Evolutionary conservation across 2,888 invertebrate genomes (phyloP).

Genomic region (Chymomyza amoena): DNA sequence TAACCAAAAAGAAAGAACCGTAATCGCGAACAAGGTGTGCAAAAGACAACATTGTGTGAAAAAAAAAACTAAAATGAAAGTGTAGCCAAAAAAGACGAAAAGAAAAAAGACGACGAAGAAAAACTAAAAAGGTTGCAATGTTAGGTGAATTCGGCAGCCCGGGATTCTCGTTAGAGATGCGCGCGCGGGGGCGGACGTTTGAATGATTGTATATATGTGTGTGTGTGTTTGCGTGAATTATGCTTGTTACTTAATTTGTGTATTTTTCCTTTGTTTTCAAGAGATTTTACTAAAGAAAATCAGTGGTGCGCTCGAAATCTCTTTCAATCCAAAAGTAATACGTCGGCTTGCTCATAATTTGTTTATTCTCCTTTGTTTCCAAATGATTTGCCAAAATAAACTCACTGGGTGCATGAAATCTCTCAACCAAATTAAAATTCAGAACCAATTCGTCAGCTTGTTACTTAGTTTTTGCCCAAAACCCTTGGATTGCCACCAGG

Average conservation of each 20-base stretch:
- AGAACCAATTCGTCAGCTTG: too few relatives aligned
- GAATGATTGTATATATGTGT: background rate
- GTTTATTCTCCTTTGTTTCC: too few relatives aligned
- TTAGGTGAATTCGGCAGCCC: background rate
- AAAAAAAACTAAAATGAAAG: constrained; percentile 12
- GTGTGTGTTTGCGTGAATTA: constrained; percentile 20
- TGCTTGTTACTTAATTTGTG: constrained; percentile 49
- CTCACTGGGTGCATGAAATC: too few relatives aligned
- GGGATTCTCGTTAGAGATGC: background rate
- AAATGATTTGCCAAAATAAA: too few relatives aligned
- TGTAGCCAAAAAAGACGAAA: constrained; percentile 7
- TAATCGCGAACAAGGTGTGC: constrained; percentile 47
- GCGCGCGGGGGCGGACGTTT: background rate
- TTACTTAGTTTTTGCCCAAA: too few relatives aligned
- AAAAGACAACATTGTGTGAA: constrained; percentile 39
- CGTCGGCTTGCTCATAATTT: too few relatives aligned
- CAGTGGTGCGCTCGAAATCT: too few relatives aligned
- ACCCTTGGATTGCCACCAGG: too few relatives aligned
- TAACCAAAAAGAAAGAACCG: constrained; percentile 62
- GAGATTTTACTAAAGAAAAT: background rate
- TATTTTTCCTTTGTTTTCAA: constrained; percentile 37
- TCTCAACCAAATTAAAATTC: too few relatives aligned
- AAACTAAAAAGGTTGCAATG: background rate
- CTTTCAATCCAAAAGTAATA: too few relatives aligned
- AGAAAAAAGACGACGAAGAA: constrained; percentile 5